Base-by-base conservation (phyloP, 1,140 invertebrate genomes). In the Ridgeia piscesae region DNA sequence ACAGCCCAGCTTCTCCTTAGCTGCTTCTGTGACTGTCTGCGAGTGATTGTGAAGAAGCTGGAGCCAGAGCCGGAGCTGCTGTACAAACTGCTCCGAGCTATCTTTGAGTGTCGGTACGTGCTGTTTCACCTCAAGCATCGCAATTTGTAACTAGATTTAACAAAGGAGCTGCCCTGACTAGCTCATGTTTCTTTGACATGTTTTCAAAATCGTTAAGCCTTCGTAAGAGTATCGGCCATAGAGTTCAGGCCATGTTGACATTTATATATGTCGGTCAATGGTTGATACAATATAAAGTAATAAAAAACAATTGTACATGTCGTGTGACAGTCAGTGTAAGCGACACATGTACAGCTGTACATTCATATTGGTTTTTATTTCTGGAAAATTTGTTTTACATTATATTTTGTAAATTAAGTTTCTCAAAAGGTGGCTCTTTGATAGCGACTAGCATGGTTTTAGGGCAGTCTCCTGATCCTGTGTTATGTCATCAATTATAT, bases 71-170 rank as follows among this genome's bases (percentile, higher is more conserved):
- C 93, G 27, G n/a, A 93, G 34, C 92, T 97, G 31, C 95, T 97
- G 92, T 98, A 97, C 94, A 94, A 96, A 31, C 96, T 98, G 94
- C 94, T 98, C 35, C 96, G 97, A 93, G 97, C 97, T 90, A 95
- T 98, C 27, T 97, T 97, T 94, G 96, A 96, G 34, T 96, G 96
- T 88, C 96, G 94, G 96, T 96, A 93, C 94, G 94, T 93, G 34
- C 11, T 42, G 34, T 35, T n/a, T n/a, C n/a, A n/a, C n/a, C n/a
- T n/a, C n/a, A n/a, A n/a, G n/a, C n/a, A n/a, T n/a, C n/a, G n/a
- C n/a, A n/a, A n/a, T n/a, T n/a, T n/a, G n/a, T 35, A 34, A 33
- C n/a, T 42, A 11, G 42, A 42, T 42, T 42, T 42, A 42, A 11
- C 42, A 11, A 42, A n/a, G n/a, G n/a, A 42, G 11, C 11, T 42